Percentiles rank a stretch among this genome's conserved stretches.
phyloP scores from a whole-genome alignment of 1,140 invertebrate genomes.

The Bicyclus anynana region DNA sequence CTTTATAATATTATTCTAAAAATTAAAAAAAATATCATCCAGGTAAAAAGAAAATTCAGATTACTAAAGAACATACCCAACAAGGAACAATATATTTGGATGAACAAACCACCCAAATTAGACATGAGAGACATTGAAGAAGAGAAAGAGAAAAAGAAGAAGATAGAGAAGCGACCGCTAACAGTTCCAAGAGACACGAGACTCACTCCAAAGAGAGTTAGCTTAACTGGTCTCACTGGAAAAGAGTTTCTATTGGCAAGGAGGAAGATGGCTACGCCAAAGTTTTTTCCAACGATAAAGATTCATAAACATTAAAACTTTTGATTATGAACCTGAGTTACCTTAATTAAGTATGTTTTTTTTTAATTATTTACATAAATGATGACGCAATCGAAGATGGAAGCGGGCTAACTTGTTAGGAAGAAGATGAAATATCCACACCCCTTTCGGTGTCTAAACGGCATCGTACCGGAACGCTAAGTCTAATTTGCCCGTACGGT shows the following conservation, averaged over 20 bases:
- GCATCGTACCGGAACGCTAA: too few species aligned
- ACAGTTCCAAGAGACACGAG: conserved; percentile 27
- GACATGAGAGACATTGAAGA: conserved; percentile 23
- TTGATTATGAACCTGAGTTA: neutral
- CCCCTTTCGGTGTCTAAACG: too few species aligned
- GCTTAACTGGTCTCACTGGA: conserved; percentile 33
- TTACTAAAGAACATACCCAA: conserved; percentile 38
- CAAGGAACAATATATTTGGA: conserved; percentile 49
- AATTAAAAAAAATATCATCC: neutral
- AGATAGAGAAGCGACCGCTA: conserved; percentile 20
- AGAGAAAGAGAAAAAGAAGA: conserved; percentile 15
- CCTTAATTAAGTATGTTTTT: neutral
- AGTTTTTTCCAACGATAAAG: conserved; percentile 38
- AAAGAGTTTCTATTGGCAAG: conserved; percentile 47
- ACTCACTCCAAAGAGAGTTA: conserved; percentile 37
- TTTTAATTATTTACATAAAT: too few species aligned
- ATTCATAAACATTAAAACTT: neutral
- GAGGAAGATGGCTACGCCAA: conserved; percentile 43
- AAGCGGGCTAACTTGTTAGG: too few species aligned
- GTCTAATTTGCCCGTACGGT: too few species aligned
- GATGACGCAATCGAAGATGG: too few species aligned
- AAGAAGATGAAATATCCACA: too few species aligned
- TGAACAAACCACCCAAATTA: conserved; percentile 16
- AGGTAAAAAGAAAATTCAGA: conserved; percentile 51
- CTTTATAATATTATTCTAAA: neutral